phyloP scores from a whole-genome alignment of 1,140 invertebrate genomes.

The Microplitis mediator region DNA sequence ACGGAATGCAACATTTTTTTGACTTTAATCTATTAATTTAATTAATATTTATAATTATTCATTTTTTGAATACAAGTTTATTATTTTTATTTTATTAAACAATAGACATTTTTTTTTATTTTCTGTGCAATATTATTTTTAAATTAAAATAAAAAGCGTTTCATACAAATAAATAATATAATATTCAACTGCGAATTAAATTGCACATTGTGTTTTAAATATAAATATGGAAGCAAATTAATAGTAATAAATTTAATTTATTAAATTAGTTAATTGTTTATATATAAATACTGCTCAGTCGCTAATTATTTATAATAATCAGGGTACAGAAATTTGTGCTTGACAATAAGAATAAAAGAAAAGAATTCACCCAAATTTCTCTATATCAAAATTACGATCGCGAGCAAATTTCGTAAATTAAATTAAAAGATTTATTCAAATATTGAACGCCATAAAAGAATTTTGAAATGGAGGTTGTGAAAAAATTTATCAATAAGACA shows the following conservation, averaged over 20 bases:
- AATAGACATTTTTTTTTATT: too few species aligned
- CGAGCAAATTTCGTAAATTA: too few species aligned
- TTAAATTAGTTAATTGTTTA: constrained; percentile 21
- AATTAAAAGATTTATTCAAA: too few species aligned
- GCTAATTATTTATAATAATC: constrained; percentile 45
- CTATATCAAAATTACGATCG: too few species aligned
- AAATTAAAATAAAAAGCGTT: background rate
- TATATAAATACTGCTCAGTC: constrained; percentile 47
- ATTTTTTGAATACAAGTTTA: background rate
- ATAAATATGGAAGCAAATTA: constrained; percentile 32
- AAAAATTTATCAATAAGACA: too few species aligned
- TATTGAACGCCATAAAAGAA: too few species aligned
- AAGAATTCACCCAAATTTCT: too few species aligned
- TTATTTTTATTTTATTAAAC: too few species aligned
- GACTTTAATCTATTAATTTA: constrained; percentile 13
- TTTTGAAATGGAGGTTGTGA: too few species aligned
- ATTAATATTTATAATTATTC: constrained; percentile 15
- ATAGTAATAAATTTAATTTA: constrained; percentile 7
- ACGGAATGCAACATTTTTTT: constrained; percentile 55
- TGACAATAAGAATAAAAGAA: too few species aligned
- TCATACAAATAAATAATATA: background rate
- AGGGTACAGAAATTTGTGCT: too few species aligned
- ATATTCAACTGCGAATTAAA: background rate
- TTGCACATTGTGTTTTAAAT: background rate
- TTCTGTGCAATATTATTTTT: too few species aligned